phyloP scores from a whole-genome alignment of 2,888 invertebrate genomes.

The Hartigia nigra region DNA sequence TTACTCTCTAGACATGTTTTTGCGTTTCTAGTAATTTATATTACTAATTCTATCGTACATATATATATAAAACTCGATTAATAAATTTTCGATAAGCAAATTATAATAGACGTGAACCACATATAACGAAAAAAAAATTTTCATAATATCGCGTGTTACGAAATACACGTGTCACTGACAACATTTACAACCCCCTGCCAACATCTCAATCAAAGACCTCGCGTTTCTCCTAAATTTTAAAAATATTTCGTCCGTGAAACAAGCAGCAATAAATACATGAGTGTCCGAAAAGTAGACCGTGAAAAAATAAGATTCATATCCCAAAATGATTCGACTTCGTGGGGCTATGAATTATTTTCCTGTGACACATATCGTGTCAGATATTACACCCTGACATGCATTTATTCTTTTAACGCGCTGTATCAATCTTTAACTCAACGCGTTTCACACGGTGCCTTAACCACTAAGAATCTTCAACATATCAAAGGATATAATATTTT shows the following conservation, averaged over 20 bases:
- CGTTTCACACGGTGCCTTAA: neutral
- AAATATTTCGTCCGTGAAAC: conserved; percentile 19
- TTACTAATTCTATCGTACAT: no score
- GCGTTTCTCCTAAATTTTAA: conserved; percentile 1
- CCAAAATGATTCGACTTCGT: neutral
- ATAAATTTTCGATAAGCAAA: neutral
- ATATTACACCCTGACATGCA: neutral
- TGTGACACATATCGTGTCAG: neutral
- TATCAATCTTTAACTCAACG: neutral
- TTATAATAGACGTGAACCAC: neutral
- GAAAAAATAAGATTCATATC: conserved; percentile 44
- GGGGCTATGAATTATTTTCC: neutral
- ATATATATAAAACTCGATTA: no score
- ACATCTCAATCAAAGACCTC: conserved; percentile 32
- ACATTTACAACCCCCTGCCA: conserved; percentile 42
- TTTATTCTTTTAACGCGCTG: neutral
- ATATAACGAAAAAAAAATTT: conserved; percentile 40
- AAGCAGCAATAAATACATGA: conserved; percentile 40
- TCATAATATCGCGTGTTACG: conserved; percentile 46
- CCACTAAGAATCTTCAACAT: neutral
- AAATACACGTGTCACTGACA: conserved; percentile 48
- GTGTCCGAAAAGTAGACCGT: conserved; percentile 43
- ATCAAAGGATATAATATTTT: neutral
- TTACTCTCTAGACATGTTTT: neutral
- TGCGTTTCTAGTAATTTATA: neutral